phyloP scores from a whole-genome alignment of 1,140 invertebrate genomes.

The Trichonephila clavata region DNA sequence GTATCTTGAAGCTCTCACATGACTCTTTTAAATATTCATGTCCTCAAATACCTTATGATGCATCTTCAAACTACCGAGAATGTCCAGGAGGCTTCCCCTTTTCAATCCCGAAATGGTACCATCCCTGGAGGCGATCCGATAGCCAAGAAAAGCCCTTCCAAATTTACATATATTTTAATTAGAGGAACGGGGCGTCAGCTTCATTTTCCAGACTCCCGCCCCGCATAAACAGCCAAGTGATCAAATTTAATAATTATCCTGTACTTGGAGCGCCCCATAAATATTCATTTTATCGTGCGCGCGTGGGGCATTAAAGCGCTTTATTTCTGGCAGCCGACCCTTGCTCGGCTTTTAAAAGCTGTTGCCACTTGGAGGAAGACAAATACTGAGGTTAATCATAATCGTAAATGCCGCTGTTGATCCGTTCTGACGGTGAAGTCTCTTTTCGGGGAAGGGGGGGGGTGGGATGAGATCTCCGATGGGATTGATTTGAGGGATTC shows the following conservation, averaged over 20 bases:
- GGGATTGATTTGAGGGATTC: conserved; percentile 11
- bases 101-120: not conserved
- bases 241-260: conserved; percentile 42
- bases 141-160: conserved; percentile 18
- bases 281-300: conserved; percentile 22
- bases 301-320: conserved; percentile 3
- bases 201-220: not conserved
- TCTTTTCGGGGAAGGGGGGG: too few relatives aligned
- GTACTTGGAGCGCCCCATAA: conserved; percentile 26
- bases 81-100: not conserved
- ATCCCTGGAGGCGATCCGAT: conserved; percentile 5
- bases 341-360: conserved; percentile 26
- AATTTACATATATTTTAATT: conserved; percentile 42
- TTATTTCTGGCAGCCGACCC: conserved; percentile 18
- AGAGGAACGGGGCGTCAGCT: conserved; percentile 26
- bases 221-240: conserved; percentile 26
- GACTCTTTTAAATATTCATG: conserved; percentile 11
- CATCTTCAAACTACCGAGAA: not conserved
- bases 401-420: conserved; percentile 34
- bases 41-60: not conserved
- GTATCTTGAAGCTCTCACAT: not conserved
- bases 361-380: conserved; percentile 36
- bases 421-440: not conserved
- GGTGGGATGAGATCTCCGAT: not conserved
- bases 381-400: conserved; percentile 41